phyloP scores from a whole-genome alignment of 2,888 invertebrate genomes.

The Ennomos fuscantarius region DNA sequence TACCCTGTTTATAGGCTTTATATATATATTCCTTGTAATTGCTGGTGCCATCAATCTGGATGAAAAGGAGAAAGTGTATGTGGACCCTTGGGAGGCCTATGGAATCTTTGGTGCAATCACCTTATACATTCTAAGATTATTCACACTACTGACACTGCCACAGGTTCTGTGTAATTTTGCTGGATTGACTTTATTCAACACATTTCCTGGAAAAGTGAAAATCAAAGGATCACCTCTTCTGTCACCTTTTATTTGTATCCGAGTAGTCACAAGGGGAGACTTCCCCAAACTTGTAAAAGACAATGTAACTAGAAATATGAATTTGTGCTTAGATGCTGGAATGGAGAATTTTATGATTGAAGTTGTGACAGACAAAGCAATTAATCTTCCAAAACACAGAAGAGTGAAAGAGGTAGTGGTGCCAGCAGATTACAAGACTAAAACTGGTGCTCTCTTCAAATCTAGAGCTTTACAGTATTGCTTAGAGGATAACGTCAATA shows the following conservation, averaged over 20 bases:
- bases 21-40: constrained; percentile 89
- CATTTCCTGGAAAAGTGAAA: constrained; percentile 96
- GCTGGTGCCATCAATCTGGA: constrained; percentile 87
- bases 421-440: constrained; percentile 93
- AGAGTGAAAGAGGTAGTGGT: constrained; percentile 95
- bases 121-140: constrained; percentile 91
- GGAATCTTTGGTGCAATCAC: constrained; percentile 90
- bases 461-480: constrained; percentile 98
- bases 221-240: constrained; percentile 95
- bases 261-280: constrained; percentile 97
- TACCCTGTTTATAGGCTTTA: constrained; percentile 89
- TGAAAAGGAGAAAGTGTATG: constrained; percentile 82
- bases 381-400: constrained; percentile 91
- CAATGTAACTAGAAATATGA: constrained; percentile 94
- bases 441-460: constrained; percentile 96
- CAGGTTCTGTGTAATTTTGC: constrained; percentile 95
- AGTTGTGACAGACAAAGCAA: constrained; percentile 96
- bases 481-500: constrained; percentile 95
- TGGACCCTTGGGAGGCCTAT: constrained; percentile 94
- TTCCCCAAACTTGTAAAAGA: constrained; percentile 95
- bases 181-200: constrained; percentile 95
- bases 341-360: constrained; percentile 98
- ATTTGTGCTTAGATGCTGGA: constrained; percentile 94
- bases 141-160: constrained; percentile 94
- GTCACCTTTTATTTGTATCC: constrained; percentile 97